phyloP scores from a whole-genome alignment of 2,888 invertebrate species.

The Pimpla rufipes region DNA sequence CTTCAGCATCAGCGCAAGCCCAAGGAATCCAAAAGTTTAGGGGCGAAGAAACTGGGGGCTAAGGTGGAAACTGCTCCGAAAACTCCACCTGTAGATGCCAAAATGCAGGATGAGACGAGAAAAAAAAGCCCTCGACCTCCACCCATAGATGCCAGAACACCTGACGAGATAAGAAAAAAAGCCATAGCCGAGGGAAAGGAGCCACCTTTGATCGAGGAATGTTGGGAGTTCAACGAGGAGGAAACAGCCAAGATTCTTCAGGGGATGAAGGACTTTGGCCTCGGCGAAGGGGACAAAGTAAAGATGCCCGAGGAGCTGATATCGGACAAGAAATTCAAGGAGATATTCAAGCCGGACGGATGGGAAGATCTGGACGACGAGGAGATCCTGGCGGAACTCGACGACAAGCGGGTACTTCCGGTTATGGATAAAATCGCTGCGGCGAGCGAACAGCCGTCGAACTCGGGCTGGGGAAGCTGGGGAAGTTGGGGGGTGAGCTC shows the following conservation, averaged over 20 bases:
- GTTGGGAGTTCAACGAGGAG: constrained; percentile 86
- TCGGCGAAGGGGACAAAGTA: constrained; percentile 69
- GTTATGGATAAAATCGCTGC: constrained; percentile 81
- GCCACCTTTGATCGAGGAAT: constrained; percentile 86
- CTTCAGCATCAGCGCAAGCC: constrained; percentile 66
- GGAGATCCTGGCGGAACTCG: constrained; percentile 81
- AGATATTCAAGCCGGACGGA: constrained; percentile 83
- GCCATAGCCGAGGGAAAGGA: constrained; percentile 64
- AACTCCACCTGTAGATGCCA: constrained; percentile 32
- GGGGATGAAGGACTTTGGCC: constrained; percentile 59
- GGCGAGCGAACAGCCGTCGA: constrained; percentile 63
- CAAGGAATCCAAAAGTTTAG: constrained; percentile 65
- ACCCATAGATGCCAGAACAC: constrained; percentile 18
- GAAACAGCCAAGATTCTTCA: constrained; percentile 70
- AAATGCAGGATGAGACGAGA: constrained; percentile 48
- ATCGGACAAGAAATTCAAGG: constrained; percentile 82
- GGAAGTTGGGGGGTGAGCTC: constrained; percentile 92
- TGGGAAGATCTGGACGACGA: constrained; percentile 84
- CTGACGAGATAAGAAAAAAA: constrained; percentile 61
- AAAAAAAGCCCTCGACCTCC: constrained; percentile 49
- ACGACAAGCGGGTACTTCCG: constrained; percentile 76
- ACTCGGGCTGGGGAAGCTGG: constrained; percentile 87
- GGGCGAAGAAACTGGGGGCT: constrained; percentile 75
- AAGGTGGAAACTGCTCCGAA: constrained; percentile 56
- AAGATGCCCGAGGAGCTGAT: constrained; percentile 80